Evolutionary conservation across 2,113 vertebrate species (phyloP).

Genomic region (Notarius lentiginosus): DNA sequence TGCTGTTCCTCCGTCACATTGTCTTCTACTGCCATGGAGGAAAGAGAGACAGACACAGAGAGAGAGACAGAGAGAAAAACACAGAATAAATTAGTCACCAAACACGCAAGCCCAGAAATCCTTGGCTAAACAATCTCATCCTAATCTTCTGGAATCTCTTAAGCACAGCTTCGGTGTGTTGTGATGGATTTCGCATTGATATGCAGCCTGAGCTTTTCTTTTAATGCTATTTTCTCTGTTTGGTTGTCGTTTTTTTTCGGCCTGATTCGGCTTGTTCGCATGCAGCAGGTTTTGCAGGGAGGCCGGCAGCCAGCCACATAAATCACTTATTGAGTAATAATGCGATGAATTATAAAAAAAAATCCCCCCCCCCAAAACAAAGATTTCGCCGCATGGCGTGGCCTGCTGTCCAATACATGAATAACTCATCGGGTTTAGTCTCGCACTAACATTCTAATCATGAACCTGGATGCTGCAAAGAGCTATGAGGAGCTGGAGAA

Average conservation of each 20-base stretch:
- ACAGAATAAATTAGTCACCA: conserved; percentile 62
- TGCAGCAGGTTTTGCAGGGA: conserved; percentile 69
- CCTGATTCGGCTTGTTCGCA: conserved; percentile 67
- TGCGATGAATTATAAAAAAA: conserved; percentile 71
- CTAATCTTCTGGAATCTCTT: conserved; percentile 44
- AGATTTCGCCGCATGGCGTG: conserved; percentile 50
- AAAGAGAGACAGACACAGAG: conserved; percentile 36
- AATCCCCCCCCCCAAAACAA: conserved; percentile 63
- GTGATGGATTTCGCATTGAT: conserved; percentile 39
- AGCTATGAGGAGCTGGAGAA: background rate
- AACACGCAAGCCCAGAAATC: conserved; percentile 34
- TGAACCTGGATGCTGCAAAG: conserved; percentile 6
- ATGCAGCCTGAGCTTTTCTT: conserved; percentile 59
- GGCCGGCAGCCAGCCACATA: conserved; percentile 70
- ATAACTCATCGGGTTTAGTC: conserved; percentile 27
- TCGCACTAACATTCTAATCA: conserved; percentile 4
- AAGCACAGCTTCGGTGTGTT: conserved; percentile 11
- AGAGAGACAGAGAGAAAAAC: conserved; percentile 56
- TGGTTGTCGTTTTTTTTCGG: conserved; percentile 48
- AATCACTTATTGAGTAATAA: conserved; percentile 75
- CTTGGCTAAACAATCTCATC: conserved; percentile 42
- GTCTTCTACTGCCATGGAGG: conserved; percentile 85
- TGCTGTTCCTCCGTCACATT: conserved; percentile 84
- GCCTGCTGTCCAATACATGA: conserved; percentile 34
- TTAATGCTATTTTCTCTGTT: conserved; percentile 27